Evolutionary conservation across 2,797 vertebrate species (phyloP).

Genomic region (Gobio occitaniae): DNA sequence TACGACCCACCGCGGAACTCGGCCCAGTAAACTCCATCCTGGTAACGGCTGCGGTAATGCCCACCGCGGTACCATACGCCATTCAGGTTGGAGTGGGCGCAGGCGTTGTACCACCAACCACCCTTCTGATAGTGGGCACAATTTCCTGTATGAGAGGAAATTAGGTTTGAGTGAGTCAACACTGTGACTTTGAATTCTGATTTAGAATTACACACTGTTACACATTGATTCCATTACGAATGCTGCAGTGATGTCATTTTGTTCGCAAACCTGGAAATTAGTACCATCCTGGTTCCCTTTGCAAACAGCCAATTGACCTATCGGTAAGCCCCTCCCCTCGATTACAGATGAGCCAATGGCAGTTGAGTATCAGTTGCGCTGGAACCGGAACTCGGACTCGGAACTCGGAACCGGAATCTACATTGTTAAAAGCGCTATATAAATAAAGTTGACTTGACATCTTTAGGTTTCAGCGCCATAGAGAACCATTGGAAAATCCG

Average conservation of each 20-base stretch:
- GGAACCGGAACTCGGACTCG: too few species aligned
- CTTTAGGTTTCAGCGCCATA: too few species aligned
- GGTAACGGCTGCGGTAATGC: constrained; percentile 96
- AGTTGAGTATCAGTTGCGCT: too few species aligned
- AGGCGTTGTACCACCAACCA: constrained; percentile 99
- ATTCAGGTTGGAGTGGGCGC: constrained; percentile 96
- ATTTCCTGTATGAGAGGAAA: constrained; percentile 81
- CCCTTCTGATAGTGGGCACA: constrained; percentile 98
- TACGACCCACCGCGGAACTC: constrained; percentile 97
- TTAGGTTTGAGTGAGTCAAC: neutral
- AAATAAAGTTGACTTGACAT: too few species aligned
- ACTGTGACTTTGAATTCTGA: neutral
- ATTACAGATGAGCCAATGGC: too few species aligned
- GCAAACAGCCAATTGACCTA: neutral
- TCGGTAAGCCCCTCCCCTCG: too few species aligned
- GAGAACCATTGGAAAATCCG: too few species aligned
- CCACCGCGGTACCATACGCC: constrained; percentile 98
- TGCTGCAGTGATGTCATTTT: neutral
- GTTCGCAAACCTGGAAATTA: neutral
- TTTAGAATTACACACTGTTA: neutral
- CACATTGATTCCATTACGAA: neutral
- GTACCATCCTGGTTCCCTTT: neutral
- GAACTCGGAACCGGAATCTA: too few species aligned
- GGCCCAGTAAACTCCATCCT: constrained; percentile 98
- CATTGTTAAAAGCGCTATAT: too few species aligned